Percentiles rank a stretch among this genome's conserved stretches.
phyloP scores from a whole-genome alignment of 2,797 vertebrate genomes.

The Spheniscus humboldti region DNA sequence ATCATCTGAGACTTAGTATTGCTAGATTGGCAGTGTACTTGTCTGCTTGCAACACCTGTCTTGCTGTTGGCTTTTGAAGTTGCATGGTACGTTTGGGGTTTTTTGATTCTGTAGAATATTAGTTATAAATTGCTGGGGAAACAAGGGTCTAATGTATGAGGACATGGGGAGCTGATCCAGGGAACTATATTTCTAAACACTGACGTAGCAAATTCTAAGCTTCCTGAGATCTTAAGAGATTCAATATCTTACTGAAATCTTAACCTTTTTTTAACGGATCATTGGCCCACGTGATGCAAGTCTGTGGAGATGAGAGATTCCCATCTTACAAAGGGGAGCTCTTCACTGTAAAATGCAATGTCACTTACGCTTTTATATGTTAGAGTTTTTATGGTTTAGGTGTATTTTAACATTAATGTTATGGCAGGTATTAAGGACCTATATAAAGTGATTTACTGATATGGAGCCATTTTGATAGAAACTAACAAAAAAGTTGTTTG shows the following conservation, averaged over 20 bases:
- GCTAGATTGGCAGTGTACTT: background rate
- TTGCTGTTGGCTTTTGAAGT: background rate
- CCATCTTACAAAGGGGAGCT: background rate
- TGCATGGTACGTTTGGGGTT: background rate
- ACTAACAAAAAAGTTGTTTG: background rate
- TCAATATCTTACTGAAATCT: background rate
- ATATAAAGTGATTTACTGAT: background rate
- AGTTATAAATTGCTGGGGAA: background rate
- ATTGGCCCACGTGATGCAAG: rapidly evolving
- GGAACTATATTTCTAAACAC: background rate
- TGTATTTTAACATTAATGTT: background rate
- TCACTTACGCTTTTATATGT: background rate
- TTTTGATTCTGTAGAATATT: background rate
- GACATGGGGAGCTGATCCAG: background rate
- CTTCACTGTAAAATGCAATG: background rate
- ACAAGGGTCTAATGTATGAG: background rate
- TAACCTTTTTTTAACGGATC: background rate
- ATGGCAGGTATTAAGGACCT: background rate
- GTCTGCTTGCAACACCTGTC: background rate
- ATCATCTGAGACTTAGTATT: background rate
- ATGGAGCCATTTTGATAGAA: background rate
- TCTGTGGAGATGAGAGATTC: background rate
- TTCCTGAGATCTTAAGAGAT: background rate
- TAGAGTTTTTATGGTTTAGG: background rate
- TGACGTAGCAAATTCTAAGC: background rate